Percentiles rank a stretch among this genome's conserved stretches.
These are phyloP conservation scores for Erythrolamprus reginae DNA, from an alignment of 2,113 vertebrate genomes.

Conservation along the genomic window DNA sequence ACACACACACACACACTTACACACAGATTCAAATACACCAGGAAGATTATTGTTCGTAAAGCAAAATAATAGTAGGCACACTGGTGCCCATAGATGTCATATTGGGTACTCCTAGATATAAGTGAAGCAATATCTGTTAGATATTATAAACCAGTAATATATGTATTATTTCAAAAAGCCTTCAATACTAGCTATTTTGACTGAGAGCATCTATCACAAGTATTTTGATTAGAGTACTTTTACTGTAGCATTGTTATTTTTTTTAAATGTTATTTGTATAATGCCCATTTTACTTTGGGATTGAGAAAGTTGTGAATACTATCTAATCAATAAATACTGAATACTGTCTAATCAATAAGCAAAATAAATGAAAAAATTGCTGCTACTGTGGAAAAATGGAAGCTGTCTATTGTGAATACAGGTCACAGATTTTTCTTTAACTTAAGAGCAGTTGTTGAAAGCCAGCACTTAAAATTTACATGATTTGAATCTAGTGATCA, in stretches of 20 bases:
- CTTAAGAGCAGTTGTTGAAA: background rate
- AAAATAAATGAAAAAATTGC: background rate
- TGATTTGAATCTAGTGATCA: conserved; percentile 52
- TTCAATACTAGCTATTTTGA: background rate
- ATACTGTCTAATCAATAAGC: background rate
- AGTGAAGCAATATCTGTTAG: background rate
- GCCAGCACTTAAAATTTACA: background rate
- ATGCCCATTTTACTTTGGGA: background rate
- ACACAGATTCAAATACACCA: background rate
- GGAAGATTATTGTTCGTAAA: background rate
- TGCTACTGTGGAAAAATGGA: background rate
- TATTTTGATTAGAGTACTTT: background rate
- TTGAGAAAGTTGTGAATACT: background rate
- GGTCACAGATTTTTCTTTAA: background rate
- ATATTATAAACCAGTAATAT: background rate
- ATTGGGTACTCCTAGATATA: background rate
- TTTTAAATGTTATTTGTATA: background rate
- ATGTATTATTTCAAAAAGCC: background rate
- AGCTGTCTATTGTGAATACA: background rate
- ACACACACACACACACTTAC: too few relatives aligned
- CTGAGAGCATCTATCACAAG: background rate
- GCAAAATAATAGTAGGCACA: background rate
- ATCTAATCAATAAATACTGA: background rate
- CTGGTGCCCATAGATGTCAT: background rate
- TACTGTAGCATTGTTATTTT: background rate